Evolutionary conservation across 2,113 vertebrate species (phyloP), one percentile per base, ranked within the genome.

Genomic region (Eulemur macaco): DNA sequence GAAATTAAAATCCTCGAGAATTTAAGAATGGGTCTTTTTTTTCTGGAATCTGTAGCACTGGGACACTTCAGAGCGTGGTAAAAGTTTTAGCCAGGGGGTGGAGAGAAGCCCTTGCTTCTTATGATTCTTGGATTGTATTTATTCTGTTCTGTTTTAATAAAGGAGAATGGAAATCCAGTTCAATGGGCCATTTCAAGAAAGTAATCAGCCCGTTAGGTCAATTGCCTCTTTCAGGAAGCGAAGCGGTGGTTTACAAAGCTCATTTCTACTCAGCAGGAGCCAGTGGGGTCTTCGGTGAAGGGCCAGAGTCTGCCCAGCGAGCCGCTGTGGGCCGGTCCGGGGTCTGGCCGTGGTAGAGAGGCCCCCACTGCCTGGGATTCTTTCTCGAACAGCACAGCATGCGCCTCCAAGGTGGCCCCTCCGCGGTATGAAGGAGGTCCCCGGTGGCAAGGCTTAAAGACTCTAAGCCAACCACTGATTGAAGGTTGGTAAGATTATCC

Each of bases 1-100:
- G 80, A 78, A 63, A 90, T 76, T 83, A 80, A 95, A 93, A 82
- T 94, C 31, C 27, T 85, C 95, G 78, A 68, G 60, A 54, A 91
- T 88, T 88, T 88, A 78, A 93, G 34, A 69, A 45, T 80, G 1
- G 1, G 73, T 56, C 54, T 52, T 93, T 91, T 78, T 21, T 71
- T 86, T 13, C 71, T 88, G 27, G 80, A 86, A 31, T 82, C 68
- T 81, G 82, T 52, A 50, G 42, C 34, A 25, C n/a, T 42, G 50
- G 54, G 37, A 47, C 27, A 25, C 34, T 94, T 94, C 84, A 87
- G 39, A 82, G 21, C 31, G 8, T 20, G 29, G 23, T 76, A 71
- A 76, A 69, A 63, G 37, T 77, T 77, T 91, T 54, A 80, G 39
- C 8, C 29, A n/a, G 2, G 7, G 13, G 21, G 1, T 18, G 69